A percentile compares a stretch with the other conserved stretches of the same genome.
Conservation (phyloP, 1,140 invertebrate genomes). For the Lamellibrachia luymesi region DNA sequence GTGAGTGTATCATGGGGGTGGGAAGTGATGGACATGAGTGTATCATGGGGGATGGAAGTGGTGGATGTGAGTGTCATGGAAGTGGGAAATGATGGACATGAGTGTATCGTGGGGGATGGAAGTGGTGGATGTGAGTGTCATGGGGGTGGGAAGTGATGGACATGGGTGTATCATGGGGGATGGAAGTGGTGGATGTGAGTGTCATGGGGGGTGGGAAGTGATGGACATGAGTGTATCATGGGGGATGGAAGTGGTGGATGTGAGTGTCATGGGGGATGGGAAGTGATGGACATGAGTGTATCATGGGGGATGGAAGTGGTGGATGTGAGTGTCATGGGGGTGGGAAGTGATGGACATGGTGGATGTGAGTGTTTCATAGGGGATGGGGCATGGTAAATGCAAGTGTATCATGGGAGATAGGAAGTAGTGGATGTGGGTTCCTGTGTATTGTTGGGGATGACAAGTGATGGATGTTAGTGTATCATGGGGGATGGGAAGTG, state of each 20-base stretch:
- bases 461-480: not conserved
- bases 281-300: not conserved
- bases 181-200: not conserved
- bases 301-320: too few species aligned
- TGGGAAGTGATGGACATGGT: not conserved
- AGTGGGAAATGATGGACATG: not conserved
- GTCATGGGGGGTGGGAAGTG: not conserved
- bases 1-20: not conserved
- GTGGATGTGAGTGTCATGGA: too few species aligned
- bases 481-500: not conserved
- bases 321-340: too few species aligned
- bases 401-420: not conserved
- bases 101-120: not conserved
- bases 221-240: not conserved
- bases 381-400: not conserved
- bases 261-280: not conserved
- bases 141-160: not conserved
- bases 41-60: too few species aligned
- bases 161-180: not conserved
- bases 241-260: not conserved
- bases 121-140: not conserved
- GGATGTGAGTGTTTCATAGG: not conserved
- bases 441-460: too few species aligned
- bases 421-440: too few species aligned
- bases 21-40: not conserved